Evolutionary conservation across 1,140 invertebrate species (phyloP).

Genomic region (Cydia splendana): DNA sequence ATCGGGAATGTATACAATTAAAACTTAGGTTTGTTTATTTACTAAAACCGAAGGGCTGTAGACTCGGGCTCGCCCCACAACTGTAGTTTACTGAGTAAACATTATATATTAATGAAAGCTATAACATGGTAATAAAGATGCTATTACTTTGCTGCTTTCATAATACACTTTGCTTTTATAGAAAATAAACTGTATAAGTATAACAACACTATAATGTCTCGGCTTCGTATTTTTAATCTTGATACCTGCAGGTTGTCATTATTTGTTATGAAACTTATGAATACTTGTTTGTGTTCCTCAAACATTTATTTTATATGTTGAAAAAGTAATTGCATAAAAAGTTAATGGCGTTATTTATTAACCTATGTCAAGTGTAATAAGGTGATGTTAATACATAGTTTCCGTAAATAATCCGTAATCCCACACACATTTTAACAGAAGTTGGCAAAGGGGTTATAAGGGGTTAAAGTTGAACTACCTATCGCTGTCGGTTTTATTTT

Average conservation of each 20-base stretch:
- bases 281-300: too few species aligned
- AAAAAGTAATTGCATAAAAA: too few species aligned
- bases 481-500: too few species aligned
- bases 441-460: too few species aligned
- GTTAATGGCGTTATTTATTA: too few species aligned
- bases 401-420: too few species aligned
- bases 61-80: background rate
- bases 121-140: slow-evolving; percentile 12
- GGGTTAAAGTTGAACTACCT: too few species aligned
- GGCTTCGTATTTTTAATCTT: background rate
- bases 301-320: too few species aligned
- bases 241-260: background rate
- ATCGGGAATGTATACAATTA: slow-evolving; percentile 26
- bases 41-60: slow-evolving; percentile 20
- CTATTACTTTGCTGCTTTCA: background rate
- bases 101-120: slow-evolving; percentile 20
- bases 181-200: background rate
- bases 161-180: slow-evolving; percentile 16
- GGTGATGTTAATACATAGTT: too few species aligned
- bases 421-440: too few species aligned
- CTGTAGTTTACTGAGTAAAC: slow-evolving; percentile 11
- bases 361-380: too few species aligned
- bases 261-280: too few species aligned
- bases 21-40: slow-evolving; percentile 21
- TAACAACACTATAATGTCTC: background rate